Evolutionary conservation across 2,888 invertebrate species (phyloP), one percentile per base, ranked within the genome.

Genomic region (Drosophila maculinotata): DNA sequence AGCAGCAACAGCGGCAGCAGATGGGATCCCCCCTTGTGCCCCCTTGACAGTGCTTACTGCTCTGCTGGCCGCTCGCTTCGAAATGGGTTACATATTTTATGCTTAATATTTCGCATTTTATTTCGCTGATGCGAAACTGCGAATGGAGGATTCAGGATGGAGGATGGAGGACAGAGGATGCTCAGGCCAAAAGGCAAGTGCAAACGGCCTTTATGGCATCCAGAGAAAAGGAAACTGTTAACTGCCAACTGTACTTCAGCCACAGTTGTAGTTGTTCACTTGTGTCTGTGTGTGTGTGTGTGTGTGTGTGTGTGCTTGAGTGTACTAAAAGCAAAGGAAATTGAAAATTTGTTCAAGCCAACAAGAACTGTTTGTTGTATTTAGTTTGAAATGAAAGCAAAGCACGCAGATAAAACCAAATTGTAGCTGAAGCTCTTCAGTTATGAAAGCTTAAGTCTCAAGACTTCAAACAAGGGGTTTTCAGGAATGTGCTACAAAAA

Each of bases 21-120:
- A 44, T n/a, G 39, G 58, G 36, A 48, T 56, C 33, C 23, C 58
- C 1, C 2, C 17, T 26, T 30, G 26, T 9, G 26, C 31, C 38
- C 31, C 38, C 31, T 6, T 31, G 33, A 30, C 7, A 33, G 42
- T 28, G 9, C 47, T 26, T 47, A 12, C 45, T 17, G 45, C 44
- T 23, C 28, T 28, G 41, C 39, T 44, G 41, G n/a, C n/a, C 45
- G 48, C 57, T 56, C 74, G 58, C 73, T 73, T 76, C 68, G 75
- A 83, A 87, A 87, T 86, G 87, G 88, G 88, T 88, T 88, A 87
- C 82, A 88, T 88, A 88, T 88, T 88, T 88, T 88, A 88, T 86
- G 84, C 84, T 88, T 88, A 87, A 88, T 88, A 88, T 88, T 88
- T 86, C 74, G 76, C 79, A 83, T 86, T 79, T 81, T 81, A 87